phyloP scores from a whole-genome alignment of 2,797 vertebrate genomes.

The Esox masquinongy region DNA sequence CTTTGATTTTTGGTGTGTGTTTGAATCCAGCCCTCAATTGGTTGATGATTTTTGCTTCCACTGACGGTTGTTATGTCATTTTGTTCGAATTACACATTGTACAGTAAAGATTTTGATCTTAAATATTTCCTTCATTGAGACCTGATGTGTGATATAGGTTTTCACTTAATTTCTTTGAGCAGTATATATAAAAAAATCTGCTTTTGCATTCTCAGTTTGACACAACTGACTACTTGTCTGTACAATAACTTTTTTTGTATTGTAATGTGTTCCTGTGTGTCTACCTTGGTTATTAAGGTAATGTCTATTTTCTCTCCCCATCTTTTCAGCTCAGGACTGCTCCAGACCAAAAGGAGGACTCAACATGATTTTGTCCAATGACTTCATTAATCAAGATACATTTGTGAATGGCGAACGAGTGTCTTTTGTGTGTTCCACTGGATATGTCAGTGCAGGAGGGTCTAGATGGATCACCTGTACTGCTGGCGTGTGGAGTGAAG shows the following conservation, averaged over 20 bases:
- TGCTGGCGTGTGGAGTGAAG: constrained; percentile 31
- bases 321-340: constrained; percentile 50
- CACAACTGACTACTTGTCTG: background rate
- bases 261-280: background rate
- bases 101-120: no score
- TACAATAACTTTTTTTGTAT: background rate
- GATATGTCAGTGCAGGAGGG: background rate
- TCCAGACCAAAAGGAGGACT: background rate
- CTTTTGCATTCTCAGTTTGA: no score
- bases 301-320: background rate
- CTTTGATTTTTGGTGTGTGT: no score
- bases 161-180: no score
- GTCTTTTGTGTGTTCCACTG: constrained; percentile 30
- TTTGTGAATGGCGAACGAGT: constrained; percentile 16
- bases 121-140: no score
- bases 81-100: no score
- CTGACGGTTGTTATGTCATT: no score
- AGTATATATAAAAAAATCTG: no score
- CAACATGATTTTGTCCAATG: constrained; percentile 1
- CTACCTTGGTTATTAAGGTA: background rate
- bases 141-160: no score
- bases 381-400: accelerated
- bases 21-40: no score
- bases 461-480: background rate
- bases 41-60: no score